phyloP scores from a whole-genome alignment of 1,140 invertebrate genomes.

The Macrobrachium rosenbergii region DNA sequence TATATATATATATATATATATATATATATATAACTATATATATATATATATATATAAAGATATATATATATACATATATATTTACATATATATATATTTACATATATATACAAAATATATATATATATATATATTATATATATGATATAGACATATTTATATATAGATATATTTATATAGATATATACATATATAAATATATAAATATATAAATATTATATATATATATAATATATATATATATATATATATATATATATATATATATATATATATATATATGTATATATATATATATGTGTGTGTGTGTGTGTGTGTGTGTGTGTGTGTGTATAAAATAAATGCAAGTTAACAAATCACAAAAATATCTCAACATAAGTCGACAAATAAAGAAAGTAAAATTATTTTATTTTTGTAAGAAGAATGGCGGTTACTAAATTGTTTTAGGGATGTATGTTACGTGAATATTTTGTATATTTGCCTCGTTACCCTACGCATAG shows the following conservation, averaged over 20 bases:
- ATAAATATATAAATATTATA: not conserved
- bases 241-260: slow-evolving; percentile 11
- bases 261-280: not conserved
- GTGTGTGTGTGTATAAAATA: no score
- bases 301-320: no score
- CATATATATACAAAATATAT: not conserved
- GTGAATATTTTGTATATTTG: no score
- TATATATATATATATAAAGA: not conserved
- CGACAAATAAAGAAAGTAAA: no score
- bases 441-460: no score
- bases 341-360: no score
- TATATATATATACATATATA: slow-evolving; percentile 8
- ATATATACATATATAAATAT: slow-evolving; percentile 2
- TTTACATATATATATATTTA: not conserved
- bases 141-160: not conserved
- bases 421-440: no score
- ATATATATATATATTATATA: not conserved
- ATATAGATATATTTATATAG: not conserved
- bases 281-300: no score
- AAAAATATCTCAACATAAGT: no score
- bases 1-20: slow-evolving; percentile 13
- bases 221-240: not conserved
- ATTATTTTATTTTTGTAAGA: no score
- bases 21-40: not conserved
- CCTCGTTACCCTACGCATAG: no score